Evolutionary conservation across 2,113 vertebrate species (phyloP), one percentile per base, ranked within the genome.

Genomic region (Sterrhoptilus dennistouni): DNA sequence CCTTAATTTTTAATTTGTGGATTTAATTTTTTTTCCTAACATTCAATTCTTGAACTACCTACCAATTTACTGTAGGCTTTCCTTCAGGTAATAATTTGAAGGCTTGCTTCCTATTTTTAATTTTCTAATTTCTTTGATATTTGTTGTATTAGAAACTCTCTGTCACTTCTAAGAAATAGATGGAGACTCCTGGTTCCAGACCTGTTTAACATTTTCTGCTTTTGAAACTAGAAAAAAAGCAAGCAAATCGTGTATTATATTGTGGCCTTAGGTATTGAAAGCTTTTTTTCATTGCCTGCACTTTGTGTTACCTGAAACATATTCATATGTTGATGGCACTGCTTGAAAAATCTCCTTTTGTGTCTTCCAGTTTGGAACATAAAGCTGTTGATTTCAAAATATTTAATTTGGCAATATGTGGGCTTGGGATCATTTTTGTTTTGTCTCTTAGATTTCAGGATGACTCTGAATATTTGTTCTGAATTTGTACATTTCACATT

Each of bases 401-500:
- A 52, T 8, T 79, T 91, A 5, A 19, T 42, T 85, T 61, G 53
- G 8, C 14, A 84, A 9, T 53, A n/a, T 0, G 0, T 29, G 11
- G 11, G 53, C 9, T 81, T 80, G 42, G 33, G 28, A 29, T 17
- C 8, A 1, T 8, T 56, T 44, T 45, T 33, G 15, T 22, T 56
- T 66, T 49, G 1, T 13, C 9, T 21, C 49, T 59, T 80, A 31
- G 61, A 53, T 17, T 50, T 81, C 38, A 42, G 24, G 14, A 33
- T 83, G 21, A 24, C 29, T 91, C 28, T 53, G 45, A 57, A 47
- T 61, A 33, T 23, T 40, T 90, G 44, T 54, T 96, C 14, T 75
- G 69, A 81, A 78, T 94, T 87, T 87, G 36, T 94, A 21, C 53
- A 63, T 85, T 71, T 93, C 61, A 59, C 70, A 66, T 90, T 95